A percentile compares a stretch with the other conserved stretches of the same genome.
These are phyloP conservation scores for Drosophila affinis DNA, from an alignment of 2,888 invertebrate species.

Conservation along the genomic window DNA sequence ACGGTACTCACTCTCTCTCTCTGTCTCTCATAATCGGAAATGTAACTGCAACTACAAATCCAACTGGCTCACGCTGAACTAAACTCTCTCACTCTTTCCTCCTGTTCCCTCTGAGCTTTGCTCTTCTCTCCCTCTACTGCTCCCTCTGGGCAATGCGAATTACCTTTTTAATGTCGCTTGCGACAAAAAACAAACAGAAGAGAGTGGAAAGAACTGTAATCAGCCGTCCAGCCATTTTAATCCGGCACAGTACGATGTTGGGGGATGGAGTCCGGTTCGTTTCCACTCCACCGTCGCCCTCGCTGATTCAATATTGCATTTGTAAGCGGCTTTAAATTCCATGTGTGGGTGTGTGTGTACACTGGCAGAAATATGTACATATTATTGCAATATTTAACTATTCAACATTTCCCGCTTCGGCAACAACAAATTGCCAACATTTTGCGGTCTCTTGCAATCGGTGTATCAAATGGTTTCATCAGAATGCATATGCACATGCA, in stretches of 20 bases:
- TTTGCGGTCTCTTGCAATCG: slow-evolving; percentile 3
- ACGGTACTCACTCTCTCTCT: no score
- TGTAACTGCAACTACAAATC: not conserved
- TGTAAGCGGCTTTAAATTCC: slow-evolving; percentile 39
- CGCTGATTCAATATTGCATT: slow-evolving; percentile 37
- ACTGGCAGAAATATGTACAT: slow-evolving; percentile 15
- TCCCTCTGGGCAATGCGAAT: slow-evolving; percentile 16
- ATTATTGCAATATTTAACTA: slow-evolving; percentile 17
- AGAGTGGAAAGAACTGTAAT: slow-evolving; percentile 24
- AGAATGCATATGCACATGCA: not conserved
- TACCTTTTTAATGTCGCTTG: not conserved
- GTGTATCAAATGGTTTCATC: not conserved
- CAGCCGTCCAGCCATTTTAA: slow-evolving; percentile 32
- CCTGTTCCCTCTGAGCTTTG: not conserved
- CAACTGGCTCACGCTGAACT: not conserved
- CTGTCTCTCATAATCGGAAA: no score
- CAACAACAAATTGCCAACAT: not conserved
- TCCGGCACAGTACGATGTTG: slow-evolving; percentile 9
- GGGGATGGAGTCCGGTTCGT: slow-evolving; percentile 1
- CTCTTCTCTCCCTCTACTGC: not conserved
- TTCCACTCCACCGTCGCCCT: slow-evolving; percentile 9
- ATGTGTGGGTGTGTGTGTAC: slow-evolving; percentile 8
- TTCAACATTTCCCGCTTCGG: not conserved
- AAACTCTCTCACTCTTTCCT: not conserved
- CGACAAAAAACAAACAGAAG: slow-evolving; percentile 15